These are phyloP conservation scores for Macquaria ambigua DNA, from an alignment of 2,113 vertebrate species.

Conservation along the genomic window DNA sequence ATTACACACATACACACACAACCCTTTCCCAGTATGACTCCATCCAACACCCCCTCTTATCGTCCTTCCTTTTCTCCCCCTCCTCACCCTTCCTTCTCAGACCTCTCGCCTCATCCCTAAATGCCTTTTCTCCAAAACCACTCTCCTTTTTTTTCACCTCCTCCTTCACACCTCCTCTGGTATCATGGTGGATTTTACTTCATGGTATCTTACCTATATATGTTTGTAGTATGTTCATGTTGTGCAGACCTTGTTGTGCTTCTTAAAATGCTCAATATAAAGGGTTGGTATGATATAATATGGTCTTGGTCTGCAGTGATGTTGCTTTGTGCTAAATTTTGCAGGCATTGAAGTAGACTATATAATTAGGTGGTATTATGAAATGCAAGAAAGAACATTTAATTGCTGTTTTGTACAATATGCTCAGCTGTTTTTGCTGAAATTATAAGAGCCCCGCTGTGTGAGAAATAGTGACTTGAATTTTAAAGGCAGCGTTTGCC, in stretches of 20 bases:
- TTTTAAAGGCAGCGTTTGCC: constrained; percentile 42
- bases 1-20: constrained; percentile 21
- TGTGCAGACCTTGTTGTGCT: neutral
- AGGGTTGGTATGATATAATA: neutral
- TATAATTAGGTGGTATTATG: constrained; percentile 30
- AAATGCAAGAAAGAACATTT: constrained; percentile 44
- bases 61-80: neutral
- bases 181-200: constrained; percentile 22
- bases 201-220: neutral
- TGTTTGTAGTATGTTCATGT: neutral
- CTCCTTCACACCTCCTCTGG: neutral
- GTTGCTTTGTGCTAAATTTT: constrained; percentile 8
- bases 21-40: constrained; percentile 33
- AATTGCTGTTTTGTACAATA: constrained; percentile 53
- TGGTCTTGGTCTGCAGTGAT: neutral
- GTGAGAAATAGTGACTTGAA: constrained; percentile 40
- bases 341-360: constrained; percentile 10
- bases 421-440: constrained; percentile 41
- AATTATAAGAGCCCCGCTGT: constrained; percentile 41
- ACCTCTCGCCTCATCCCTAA: neutral
- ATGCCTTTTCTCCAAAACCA: constrained; percentile 14
- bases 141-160: neutral
- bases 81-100: constrained; percentile 11
- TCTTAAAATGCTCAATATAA: neutral
- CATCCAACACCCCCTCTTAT: constrained; percentile 21